Conservation (phyloP, 2,797 vertebrate genomes). For the Balearica regulorum region DNA sequence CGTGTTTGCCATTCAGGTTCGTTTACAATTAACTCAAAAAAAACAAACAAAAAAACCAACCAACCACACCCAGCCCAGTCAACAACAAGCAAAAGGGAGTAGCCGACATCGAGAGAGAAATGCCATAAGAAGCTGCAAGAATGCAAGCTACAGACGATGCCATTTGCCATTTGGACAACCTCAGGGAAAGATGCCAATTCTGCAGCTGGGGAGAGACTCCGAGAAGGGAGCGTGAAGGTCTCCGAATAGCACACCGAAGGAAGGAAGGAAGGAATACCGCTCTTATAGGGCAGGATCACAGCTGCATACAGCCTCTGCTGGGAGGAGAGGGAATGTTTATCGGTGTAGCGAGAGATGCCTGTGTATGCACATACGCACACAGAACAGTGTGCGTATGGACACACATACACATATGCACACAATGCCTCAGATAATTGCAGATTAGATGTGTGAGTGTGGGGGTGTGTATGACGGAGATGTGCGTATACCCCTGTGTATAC, state of each 20-base stretch:
- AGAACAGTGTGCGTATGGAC: slow-evolving; percentile 8
- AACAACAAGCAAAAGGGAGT: slow-evolving; percentile 77
- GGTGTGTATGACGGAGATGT: not conserved
- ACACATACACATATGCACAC: slow-evolving; percentile 38
- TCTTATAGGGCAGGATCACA: slow-evolving; percentile 48
- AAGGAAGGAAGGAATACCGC: slow-evolving; percentile 43
- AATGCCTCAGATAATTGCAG: slow-evolving; percentile 10
- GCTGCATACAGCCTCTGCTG: slow-evolving; percentile 71
- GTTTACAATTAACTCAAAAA: slow-evolving; percentile 73
- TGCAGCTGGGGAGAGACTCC: slow-evolving; percentile 46
- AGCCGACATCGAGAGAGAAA: slow-evolving; percentile 66
- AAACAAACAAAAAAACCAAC: not conserved
- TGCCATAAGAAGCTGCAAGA: slow-evolving; percentile 67
- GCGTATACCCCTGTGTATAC: not conserved
- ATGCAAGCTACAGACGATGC: slow-evolving; percentile 60
- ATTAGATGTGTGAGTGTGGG: slow-evolving; percentile 1
- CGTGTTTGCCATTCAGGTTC: slow-evolving; percentile 73
- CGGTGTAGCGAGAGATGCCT: slow-evolving; percentile 39
- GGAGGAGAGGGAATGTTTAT: slow-evolving; percentile 67
- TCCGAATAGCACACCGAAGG: slow-evolving; percentile 35
- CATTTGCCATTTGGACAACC: slow-evolving; percentile 67
- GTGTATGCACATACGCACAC: not conserved
- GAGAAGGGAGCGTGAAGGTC: slow-evolving; percentile 45
- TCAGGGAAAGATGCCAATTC: slow-evolving; percentile 66
- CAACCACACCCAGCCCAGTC: slow-evolving; percentile 67